These are phyloP conservation scores for Rhineura floridana DNA, from an alignment of 2,113 vertebrate species.

Conservation along the genomic window DNA sequence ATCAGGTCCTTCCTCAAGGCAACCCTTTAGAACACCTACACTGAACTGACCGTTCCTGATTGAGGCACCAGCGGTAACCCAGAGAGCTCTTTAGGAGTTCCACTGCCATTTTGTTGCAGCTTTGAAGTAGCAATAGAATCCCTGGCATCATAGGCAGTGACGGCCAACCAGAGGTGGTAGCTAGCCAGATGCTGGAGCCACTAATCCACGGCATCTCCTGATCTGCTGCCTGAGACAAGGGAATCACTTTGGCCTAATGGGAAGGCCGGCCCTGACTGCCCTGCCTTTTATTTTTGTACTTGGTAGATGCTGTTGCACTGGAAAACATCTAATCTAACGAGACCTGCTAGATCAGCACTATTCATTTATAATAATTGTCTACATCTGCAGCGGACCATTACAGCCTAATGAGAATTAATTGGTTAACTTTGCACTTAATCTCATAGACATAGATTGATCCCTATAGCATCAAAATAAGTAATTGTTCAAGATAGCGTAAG, in stretches of 20 bases:
- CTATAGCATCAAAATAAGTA: neutral
- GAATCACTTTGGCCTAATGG: neutral
- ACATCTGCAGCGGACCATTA: neutral
- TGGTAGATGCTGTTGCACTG: neutral
- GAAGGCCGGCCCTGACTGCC: neutral
- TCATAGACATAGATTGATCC: neutral
- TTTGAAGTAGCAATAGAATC: too few species aligned
- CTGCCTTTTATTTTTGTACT: neutral
- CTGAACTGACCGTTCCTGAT: too few species aligned
- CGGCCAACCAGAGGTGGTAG: neutral
- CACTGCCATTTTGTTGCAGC: neutral
- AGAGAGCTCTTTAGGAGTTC: neutral
- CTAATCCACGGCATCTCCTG: neutral
- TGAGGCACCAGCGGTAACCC: neutral
- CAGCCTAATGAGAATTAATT: neutral
- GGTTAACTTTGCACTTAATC: neutral
- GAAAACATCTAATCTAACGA: neutral
- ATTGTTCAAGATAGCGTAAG: neutral
- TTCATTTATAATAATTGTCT: constrained; percentile 13
- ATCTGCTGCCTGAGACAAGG: neutral
- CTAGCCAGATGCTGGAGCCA: neutral
- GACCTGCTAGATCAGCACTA: constrained; percentile 1
- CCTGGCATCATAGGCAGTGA: neutral
- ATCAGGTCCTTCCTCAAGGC: neutral
- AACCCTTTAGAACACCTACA: too few species aligned